Conservation (phyloP, 2,797 vertebrate species). For the Manis pentadactyla region DNA sequence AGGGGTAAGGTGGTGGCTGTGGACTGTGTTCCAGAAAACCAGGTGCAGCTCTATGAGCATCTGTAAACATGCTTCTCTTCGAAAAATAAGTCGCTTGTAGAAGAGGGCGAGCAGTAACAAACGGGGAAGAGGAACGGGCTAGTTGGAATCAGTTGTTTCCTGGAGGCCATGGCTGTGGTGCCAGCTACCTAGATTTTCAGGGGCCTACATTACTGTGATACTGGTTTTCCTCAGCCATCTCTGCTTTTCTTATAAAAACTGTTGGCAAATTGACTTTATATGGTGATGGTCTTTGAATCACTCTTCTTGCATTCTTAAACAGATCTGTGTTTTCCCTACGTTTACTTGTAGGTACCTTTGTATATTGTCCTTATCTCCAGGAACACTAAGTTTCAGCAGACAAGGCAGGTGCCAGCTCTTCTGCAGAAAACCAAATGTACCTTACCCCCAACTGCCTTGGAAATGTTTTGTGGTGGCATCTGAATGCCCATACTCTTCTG, state of each 20-base stretch:
- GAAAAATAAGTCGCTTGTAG: not conserved
- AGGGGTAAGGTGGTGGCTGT: not conserved
- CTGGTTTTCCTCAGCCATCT: not conserved
- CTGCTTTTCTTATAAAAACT: slow-evolving; percentile 5
- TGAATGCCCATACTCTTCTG: not conserved
- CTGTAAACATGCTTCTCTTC: not conserved
- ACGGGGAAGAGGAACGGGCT: not conserved
- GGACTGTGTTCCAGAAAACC: not conserved
- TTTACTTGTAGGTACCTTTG: slow-evolving; percentile 54
- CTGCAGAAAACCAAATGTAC: slow-evolving; percentile 13
- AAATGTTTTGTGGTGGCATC: not conserved
- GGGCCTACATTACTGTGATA: not conserved
- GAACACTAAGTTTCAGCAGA: slow-evolving; percentile 1
- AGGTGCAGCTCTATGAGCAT: not conserved
- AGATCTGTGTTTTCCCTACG: slow-evolving; percentile 15
- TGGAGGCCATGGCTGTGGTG: not conserved
- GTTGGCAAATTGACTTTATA: not conserved
- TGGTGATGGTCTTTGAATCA: not conserved
- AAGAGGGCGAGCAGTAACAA: not conserved
- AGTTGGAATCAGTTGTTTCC: not conserved
- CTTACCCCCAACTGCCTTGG: not conserved
- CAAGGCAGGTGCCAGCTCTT: not conserved
- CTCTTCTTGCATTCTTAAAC: not conserved
- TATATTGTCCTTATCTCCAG: slow-evolving; percentile 22
- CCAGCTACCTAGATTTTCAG: not conserved